A percentile compares a stretch with the other conserved stretches of the same genome.
Evolutionary conservation across 2,113 vertebrate genomes (phyloP).

Genomic region (Melospiza melodia): DNA sequence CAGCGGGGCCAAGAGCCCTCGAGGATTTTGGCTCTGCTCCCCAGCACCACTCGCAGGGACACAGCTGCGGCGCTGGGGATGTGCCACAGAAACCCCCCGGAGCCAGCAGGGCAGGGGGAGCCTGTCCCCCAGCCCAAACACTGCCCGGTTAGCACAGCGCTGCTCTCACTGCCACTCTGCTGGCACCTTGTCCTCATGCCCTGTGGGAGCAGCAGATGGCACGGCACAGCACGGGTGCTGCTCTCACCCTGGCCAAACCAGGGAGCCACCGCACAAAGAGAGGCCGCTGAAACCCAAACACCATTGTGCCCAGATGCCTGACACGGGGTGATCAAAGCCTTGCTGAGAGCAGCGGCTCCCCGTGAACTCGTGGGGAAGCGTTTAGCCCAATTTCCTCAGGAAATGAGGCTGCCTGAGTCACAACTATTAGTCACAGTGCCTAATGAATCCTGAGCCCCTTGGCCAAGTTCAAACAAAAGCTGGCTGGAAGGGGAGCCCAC

Average conservation of each 20-base stretch:
- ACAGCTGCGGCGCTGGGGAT: neutral
- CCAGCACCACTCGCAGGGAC: neutral
- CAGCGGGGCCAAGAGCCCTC: neutral
- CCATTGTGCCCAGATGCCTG: neutral
- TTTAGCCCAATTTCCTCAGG: slow-evolving; percentile 54
- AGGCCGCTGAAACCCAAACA: neutral
- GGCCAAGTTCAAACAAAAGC: neutral
- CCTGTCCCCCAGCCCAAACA: neutral
- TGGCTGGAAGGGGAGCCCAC: neutral
- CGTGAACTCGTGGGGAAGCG: neutral
- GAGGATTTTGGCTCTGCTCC: neutral
- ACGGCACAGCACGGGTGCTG: neutral
- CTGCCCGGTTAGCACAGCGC: neutral
- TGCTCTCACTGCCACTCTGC: neutral
- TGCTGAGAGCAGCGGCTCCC: neutral
- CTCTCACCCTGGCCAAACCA: neutral
- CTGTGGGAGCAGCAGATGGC: neutral
- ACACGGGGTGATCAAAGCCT: slow-evolving; percentile 10
- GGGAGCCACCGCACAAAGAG: neutral
- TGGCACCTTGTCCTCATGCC: neutral
- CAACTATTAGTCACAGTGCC: slow-evolving; percentile 22
- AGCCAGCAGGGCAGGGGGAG: neutral
- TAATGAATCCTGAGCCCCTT: slow-evolving; percentile 26
- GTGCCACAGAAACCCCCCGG: neutral
- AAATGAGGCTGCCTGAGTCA: slow-evolving; percentile 51